These are phyloP conservation scores for Drosophila ficusphila DNA, from an alignment of 1,140 invertebrate genomes.

Conservation along the genomic window DNA sequence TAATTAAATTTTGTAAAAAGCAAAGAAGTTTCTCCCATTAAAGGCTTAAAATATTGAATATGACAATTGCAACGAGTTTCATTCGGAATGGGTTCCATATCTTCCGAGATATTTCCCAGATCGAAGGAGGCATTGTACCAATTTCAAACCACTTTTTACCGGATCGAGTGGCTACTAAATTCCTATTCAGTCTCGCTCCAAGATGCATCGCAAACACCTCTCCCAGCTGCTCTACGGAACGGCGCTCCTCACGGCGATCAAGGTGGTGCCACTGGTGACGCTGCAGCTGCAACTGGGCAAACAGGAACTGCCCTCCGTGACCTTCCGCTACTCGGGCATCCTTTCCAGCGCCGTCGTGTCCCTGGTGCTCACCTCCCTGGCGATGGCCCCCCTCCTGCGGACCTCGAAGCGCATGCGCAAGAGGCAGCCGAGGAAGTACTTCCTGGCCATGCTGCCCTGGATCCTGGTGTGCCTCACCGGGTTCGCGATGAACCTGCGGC, in stretches of 20 bases:
- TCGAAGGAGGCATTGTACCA: neutral
- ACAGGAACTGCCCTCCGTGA: neutral
- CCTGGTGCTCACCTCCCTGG: neutral
- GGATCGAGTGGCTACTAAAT: too few species aligned
- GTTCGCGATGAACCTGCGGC: neutral
- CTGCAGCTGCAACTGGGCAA: neutral
- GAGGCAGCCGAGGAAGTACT: neutral
- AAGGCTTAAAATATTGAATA: conserved; percentile 74
- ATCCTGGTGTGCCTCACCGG: neutral
- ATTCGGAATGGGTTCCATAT: too few species aligned
- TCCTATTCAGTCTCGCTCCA: neutral
- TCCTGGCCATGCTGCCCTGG: conserved; percentile 2
- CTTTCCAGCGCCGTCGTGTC: neutral
- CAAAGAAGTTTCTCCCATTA: conserved; percentile 63
- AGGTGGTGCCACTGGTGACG: neutral
- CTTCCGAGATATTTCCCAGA: too few species aligned
- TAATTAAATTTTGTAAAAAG: conserved; percentile 72
- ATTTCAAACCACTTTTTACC: neutral
- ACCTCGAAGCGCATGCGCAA: neutral
- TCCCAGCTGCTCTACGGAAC: neutral
- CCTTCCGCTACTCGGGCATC: neutral
- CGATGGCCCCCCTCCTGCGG: neutral
- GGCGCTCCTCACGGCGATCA: neutral
- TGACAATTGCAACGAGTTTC: conserved; percentile 8
- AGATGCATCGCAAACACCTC: neutral